Base-by-base conservation (phyloP, 2,113 vertebrate species). In the Platichthys stellatus region DNA sequence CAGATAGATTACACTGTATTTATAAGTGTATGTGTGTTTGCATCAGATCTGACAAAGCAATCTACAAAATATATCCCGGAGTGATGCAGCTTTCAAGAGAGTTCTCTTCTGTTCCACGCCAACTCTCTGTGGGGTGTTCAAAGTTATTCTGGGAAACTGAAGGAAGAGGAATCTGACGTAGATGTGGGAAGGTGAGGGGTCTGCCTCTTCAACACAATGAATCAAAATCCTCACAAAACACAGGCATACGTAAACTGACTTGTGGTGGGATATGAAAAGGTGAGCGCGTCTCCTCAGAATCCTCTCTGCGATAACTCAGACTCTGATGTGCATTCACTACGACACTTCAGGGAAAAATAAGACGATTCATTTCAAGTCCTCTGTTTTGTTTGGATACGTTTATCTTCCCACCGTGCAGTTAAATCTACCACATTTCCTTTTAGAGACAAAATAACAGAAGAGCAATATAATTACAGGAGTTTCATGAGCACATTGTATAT, bases 371-470 rank as follows among this genome's bases (percentile, higher is more conserved):
- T 18, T 12, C 31, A 24, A 65, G 63, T 18, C 23, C 3, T 53
- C 28, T 56, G 63, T 59, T 51, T 51, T n/a, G 53, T 64, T 86
- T 62, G 62, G 5, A 73, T 58, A 20, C 14, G 64, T 69, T 78
- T 47, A 65, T 73, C 57, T 65, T 70, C 38, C 35, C 60, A 24
- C 6, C 18, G 68, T 75, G 66, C 6, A 26, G 71, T 63, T 21
- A 1, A 60, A 23, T 72, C 45, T 21, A 26, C 18, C 61, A 62
- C 20, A n/a, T 62, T 84, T 7, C 28, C 20, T 56, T 54, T 57
- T 10, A 9, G 23, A 31, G 31, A 31, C 31, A 70, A 77, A 69
- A 79, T 61, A 73, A 72, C 57, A 63, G 35, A 1, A 59, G 54
- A 69, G 60, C 23, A 69, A 35, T n/a, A 21, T 14, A 65, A 81